A percentile compares a stretch with the other conserved stretches of the same genome.
Evolutionary conservation across 2,797 vertebrate species (phyloP).

Genomic region (Clarias laeviceps): DNA sequence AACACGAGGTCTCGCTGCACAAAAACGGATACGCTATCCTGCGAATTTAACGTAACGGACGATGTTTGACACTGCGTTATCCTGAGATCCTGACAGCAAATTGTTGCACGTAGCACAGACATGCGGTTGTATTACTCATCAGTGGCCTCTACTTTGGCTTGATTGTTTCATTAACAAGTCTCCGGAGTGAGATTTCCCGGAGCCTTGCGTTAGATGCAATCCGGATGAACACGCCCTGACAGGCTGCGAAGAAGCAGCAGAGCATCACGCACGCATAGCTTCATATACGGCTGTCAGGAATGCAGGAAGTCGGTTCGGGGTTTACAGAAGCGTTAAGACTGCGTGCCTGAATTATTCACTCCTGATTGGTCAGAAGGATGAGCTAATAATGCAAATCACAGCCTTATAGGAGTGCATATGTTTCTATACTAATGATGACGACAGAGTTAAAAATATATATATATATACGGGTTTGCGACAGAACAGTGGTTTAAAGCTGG

Average conservation of each 20-base stretch:
- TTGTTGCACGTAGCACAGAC: neutral
- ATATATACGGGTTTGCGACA: neutral
- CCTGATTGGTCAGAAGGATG: neutral
- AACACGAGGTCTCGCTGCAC: neutral
- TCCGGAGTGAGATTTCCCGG: slow-evolving; percentile 33
- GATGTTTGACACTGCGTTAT: neutral
- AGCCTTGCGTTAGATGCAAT: slow-evolving; percentile 26
- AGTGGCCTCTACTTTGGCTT: slow-evolving; percentile 4
- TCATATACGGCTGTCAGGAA: slow-evolving; percentile 42
- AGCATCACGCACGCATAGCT: slow-evolving; percentile 29
- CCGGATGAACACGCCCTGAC: slow-evolving; percentile 24
- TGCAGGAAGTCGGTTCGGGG: slow-evolving; percentile 25
- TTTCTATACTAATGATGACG: too few relatives aligned
- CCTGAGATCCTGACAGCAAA: neutral
- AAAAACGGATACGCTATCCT: neutral
- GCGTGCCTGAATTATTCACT: neutral
- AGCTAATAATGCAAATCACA: neutral
- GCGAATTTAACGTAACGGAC: neutral
- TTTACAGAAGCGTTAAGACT: slow-evolving; percentile 14
- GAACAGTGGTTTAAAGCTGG: neutral
- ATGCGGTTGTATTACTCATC: slow-evolving; percentile 6
- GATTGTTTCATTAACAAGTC: slow-evolving; percentile 39
- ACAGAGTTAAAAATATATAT: neutral
- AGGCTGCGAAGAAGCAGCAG: slow-evolving; percentile 38
- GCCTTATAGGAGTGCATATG: neutral